Evolutionary conservation across 1,140 invertebrate genomes (phyloP).

Genomic region (Scaptomyza montana): DNA sequence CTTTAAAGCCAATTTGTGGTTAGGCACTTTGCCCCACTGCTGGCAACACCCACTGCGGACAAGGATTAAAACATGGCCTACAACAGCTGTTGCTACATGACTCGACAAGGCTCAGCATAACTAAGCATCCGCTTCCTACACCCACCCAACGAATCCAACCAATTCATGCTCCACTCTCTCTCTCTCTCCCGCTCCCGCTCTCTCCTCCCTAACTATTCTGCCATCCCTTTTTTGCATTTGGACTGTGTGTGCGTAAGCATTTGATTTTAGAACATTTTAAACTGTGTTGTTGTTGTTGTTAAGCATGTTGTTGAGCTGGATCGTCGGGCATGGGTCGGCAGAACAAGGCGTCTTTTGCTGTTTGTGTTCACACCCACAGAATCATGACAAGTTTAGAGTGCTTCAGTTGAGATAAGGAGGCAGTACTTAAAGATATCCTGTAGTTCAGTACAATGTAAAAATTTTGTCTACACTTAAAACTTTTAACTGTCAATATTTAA

Average conservation of each 20-base stretch:
- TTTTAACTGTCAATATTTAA: no score
- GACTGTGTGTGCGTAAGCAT: constrained; percentile 55
- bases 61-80: constrained; percentile 67
- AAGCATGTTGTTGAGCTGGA: constrained; percentile 2
- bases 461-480: no score
- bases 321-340: no score
- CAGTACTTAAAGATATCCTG: not conserved
- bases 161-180: not conserved
- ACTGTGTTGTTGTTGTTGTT: constrained; percentile 27
- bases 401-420: not conserved
- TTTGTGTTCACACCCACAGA: not conserved
- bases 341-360: constrained; percentile 18
- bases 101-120: constrained; percentile 59
- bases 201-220: not conserved
- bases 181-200: not conserved
- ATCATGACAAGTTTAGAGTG: not conserved
- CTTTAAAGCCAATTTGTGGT: constrained; percentile 42
- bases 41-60: constrained; percentile 11
- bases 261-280: constrained; percentile 68
- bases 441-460: not conserved
- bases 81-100: constrained; percentile 76
- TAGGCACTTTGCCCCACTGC: not conserved
- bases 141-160: not conserved
- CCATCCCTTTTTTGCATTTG: not conserved
- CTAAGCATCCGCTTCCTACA: constrained; percentile 37